Percentiles rank a stretch among this genome's conserved stretches.
phyloP scores from a whole-genome alignment of 1,140 invertebrate species.

The Drosophila nasuta region DNA sequence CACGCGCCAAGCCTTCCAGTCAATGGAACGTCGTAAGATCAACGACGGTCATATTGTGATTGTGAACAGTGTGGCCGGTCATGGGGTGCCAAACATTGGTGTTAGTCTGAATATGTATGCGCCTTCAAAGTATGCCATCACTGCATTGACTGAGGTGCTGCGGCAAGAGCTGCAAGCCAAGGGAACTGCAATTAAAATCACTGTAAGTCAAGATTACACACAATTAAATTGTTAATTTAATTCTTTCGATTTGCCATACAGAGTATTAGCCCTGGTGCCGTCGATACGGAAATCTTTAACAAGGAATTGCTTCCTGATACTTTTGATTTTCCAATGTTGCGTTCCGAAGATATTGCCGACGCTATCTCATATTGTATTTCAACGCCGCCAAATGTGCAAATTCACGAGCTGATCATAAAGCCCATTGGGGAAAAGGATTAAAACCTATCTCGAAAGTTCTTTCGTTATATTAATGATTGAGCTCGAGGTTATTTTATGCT shows the following conservation, averaged over 20 bases:
- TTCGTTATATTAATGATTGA: neutral
- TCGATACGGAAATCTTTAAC: constrained; percentile 8
- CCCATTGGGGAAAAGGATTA: constrained; percentile 50
- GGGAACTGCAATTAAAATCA: constrained; percentile 88
- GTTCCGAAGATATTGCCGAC: constrained; percentile 86
- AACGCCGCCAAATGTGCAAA: constrained; percentile 49
- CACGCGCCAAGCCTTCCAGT: constrained; percentile 87
- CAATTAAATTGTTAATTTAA: neutral
- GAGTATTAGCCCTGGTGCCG: constrained; percentile 17
- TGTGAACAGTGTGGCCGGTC: constrained; percentile 87
- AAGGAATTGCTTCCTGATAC: neutral
- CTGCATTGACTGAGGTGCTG: constrained; percentile 87
- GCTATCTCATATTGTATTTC: constrained; percentile 86
- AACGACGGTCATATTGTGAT: constrained; percentile 90
- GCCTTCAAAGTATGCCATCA: constrained; percentile 89
- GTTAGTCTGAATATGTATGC: constrained; percentile 85
- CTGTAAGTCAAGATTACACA: constrained; percentile 59
- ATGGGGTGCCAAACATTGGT: constrained; percentile 83
- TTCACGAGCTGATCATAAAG: constrained; percentile 56
- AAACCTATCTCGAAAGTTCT: neutral
- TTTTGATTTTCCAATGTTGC: constrained; percentile 50
- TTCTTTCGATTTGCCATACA: neutral
- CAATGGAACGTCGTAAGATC: constrained; percentile 88
- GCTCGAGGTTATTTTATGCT: no score
- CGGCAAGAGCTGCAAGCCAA: constrained; percentile 87